Evolutionary conservation across 1,140 invertebrate species (phyloP).

Genomic region (Formica selysi): DNA sequence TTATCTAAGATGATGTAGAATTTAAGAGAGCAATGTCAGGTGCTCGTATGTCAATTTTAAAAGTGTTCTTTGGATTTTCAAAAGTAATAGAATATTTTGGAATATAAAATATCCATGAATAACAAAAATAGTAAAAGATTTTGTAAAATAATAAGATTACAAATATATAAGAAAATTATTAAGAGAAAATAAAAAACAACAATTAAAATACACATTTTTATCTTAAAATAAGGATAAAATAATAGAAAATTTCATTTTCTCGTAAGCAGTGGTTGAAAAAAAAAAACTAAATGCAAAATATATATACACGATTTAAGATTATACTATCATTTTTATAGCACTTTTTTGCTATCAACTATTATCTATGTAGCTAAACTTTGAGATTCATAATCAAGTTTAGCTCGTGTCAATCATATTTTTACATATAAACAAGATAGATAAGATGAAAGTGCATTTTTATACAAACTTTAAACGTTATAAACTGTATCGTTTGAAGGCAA

Average conservation of each 20-base stretch:
- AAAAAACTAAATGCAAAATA: conserved; percentile 6
- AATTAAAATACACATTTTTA: conserved; percentile 27
- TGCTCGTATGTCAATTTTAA: conserved; percentile 5
- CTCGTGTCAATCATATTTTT: conserved; percentile 11
- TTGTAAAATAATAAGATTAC: conserved; percentile 60
- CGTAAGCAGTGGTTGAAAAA: conserved; percentile 18
- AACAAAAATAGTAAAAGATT: conserved; percentile 46
- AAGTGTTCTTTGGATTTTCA: conserved; percentile 19
- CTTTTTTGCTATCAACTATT: conserved; percentile 9
- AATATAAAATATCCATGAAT: conserved; percentile 24
- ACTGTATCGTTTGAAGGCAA: conserved; percentile 18
- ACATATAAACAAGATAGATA: background rate
- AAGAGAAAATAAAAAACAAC: background rate
- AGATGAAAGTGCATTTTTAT: conserved; percentile 34
- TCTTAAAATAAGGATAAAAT: conserved; percentile 13
- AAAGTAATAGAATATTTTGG: conserved; percentile 14
- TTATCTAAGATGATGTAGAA: conserved; percentile 50
- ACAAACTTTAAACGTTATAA: conserved; percentile 1
- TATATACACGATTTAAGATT: background rate
- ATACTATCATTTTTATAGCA: background rate
- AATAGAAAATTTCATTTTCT: conserved; percentile 29
- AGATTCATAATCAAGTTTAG: conserved; percentile 10
- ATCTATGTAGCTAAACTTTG: background rate
- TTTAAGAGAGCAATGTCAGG: conserved; percentile 14
- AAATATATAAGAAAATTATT: background rate